A percentile compares a stretch with the other conserved stretches of the same genome.
phyloP scores from a whole-genome alignment of 2,888 invertebrate species.

The Ophion costatus region DNA sequence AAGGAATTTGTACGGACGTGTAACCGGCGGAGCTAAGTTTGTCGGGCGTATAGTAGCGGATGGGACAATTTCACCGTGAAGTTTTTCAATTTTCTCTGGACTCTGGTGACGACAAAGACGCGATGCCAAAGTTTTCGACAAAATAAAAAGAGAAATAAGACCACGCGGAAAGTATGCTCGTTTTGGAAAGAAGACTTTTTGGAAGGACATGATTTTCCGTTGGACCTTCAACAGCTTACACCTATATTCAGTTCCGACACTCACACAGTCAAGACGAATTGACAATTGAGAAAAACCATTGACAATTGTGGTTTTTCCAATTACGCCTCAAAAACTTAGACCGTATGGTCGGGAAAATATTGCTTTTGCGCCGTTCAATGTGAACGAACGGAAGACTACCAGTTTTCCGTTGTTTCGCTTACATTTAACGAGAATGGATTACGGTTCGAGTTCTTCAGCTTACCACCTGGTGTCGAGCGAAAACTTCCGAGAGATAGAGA shows the following conservation, averaged over 20 bases:
- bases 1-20: slow-evolving; percentile 35
- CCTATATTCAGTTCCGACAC: not conserved
- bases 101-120: slow-evolving; percentile 44
- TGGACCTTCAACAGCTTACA: no score
- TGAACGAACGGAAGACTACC: not conserved
- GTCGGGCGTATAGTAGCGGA: slow-evolving; percentile 73
- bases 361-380: slow-evolving; percentile 2
- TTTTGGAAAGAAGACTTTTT: not conserved
- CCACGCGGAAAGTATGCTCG: not conserved
- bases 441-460: slow-evolving; percentile 51
- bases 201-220: not conserved
- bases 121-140: slow-evolving; percentile 25
- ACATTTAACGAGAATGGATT: slow-evolving; percentile 56
- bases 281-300: no score
- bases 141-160: not conserved
- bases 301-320: no score
- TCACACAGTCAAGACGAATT: not conserved
- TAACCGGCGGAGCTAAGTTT: slow-evolving; percentile 74
- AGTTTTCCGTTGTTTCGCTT: slow-evolving; percentile 32
- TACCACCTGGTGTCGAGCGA: slow-evolving; percentile 22
- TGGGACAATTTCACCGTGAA: slow-evolving; percentile 80
- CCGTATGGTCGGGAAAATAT: not conserved
- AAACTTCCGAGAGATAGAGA: slow-evolving; percentile 35
- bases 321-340: not conserved
- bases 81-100: slow-evolving; percentile 82